These are phyloP conservation scores for Patiria pectinifera DNA, from an alignment of 53 echinoderm and acorn worm species.

Conservation along the genomic window DNA sequence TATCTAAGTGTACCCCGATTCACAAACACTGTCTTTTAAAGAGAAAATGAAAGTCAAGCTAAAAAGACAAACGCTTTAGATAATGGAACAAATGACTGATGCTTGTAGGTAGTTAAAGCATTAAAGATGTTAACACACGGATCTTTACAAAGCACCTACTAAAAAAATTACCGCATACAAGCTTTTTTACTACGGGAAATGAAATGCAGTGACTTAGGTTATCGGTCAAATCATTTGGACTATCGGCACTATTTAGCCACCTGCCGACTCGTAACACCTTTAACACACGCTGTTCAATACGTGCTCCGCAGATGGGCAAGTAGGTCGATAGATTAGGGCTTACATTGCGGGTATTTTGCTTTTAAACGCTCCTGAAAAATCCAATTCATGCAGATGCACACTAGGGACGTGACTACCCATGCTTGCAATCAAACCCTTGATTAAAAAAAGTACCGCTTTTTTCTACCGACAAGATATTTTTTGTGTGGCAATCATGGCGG, in stretches of 20 bases:
- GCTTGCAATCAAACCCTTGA: neutral
- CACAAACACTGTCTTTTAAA: no score
- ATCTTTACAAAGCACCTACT: no score
- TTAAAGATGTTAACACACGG: no score
- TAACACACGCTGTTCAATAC: neutral
- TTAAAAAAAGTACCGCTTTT: neutral
- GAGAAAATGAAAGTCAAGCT: no score
- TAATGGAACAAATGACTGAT: no score
- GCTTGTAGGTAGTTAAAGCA: no score
- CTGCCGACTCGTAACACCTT: neutral
- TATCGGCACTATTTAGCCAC: neutral
- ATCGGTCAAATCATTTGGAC: neutral
- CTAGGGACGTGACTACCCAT: constrained; percentile 16
- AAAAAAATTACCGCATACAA: no score
- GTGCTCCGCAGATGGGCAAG: neutral
- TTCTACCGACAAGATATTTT: neutral
- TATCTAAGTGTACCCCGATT: no score
- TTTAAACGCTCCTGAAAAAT: neutral
- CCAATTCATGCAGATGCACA: neutral
- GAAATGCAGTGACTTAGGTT: neutral
- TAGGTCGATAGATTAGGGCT: neutral
- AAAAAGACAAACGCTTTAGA: no score
- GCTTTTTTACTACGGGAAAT: no score
- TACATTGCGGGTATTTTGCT: neutral
- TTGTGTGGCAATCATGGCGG: neutral